These are phyloP conservation scores for Okapia johnstoni DNA, from an alignment of 2,113 vertebrate species.

Conservation along the genomic window DNA sequence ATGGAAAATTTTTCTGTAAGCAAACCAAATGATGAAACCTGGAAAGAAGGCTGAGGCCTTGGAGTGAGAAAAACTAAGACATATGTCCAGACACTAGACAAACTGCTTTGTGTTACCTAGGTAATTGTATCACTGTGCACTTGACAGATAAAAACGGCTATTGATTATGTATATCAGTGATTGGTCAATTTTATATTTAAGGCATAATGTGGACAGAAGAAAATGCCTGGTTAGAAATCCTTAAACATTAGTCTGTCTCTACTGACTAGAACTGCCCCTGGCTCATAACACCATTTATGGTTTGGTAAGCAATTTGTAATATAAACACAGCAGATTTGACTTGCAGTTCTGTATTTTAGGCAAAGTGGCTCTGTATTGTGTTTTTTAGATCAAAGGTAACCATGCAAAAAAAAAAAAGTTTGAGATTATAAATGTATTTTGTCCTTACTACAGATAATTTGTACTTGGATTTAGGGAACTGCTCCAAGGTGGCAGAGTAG, in stretches of 20 bases:
- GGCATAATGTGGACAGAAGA: not conserved
- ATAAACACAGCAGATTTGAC: not conserved
- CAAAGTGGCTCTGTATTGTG: not conserved
- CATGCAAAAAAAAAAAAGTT: not conserved
- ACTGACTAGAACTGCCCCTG: not conserved
- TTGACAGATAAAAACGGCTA: not conserved
- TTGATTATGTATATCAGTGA: not conserved
- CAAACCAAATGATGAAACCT: not conserved
- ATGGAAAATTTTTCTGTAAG: not conserved
- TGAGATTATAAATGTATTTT: not conserved
- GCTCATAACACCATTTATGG: not conserved
- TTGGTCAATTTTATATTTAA: not conserved
- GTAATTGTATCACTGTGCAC: not conserved
- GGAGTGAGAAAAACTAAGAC: constrained; percentile 64
- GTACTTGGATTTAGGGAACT: not conserved
- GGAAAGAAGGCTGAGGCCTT: not conserved
- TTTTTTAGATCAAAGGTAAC: not conserved
- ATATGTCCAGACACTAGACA: constrained; percentile 53
- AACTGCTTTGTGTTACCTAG: constrained; percentile 18
- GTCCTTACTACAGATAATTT: not conserved
- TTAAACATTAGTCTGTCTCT: not conserved
- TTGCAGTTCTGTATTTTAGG: not conserved
- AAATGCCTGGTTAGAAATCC: not conserved
- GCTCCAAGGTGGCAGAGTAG: not conserved
- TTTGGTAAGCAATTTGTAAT: not conserved